These are phyloP conservation scores for Nemotelus nigrinus DNA, from an alignment of 2,888 invertebrate species.

Conservation along the genomic window DNA sequence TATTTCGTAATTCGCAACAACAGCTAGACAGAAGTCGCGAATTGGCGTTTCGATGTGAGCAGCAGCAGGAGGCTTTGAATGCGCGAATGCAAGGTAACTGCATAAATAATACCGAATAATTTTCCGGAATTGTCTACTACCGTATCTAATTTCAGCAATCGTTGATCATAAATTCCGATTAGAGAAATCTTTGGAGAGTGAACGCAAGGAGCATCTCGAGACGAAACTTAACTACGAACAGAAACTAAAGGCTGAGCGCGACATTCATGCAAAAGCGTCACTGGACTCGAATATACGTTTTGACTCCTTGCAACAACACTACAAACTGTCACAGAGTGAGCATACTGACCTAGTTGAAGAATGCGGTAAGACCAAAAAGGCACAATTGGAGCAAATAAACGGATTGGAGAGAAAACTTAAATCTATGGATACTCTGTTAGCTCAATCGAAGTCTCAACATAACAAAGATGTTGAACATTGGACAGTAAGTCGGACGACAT, in stretches of 20 bases:
- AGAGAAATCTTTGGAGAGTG: conserved; percentile 69
- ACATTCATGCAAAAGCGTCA: conserved; percentile 66
- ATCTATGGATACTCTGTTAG: conserved; percentile 65
- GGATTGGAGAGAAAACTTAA: conserved; percentile 66
- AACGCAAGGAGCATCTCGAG: conserved; percentile 68
- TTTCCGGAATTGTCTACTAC: conserved; percentile 15
- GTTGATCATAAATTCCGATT: conserved; percentile 69
- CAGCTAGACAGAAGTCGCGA: conserved; percentile 69
- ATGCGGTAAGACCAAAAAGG: conserved; percentile 65
- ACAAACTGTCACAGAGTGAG: conserved; percentile 67
- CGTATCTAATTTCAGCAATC: conserved; percentile 64
- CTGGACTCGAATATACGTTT: conserved; percentile 67
- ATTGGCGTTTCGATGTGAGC: conserved; percentile 67
- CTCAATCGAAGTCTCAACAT: conserved; percentile 61
- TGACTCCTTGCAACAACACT: conserved; percentile 68
- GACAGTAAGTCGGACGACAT: conserved; percentile 60
- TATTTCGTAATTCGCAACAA: conserved; percentile 70
- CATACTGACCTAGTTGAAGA: conserved; percentile 67
- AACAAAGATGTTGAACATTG: conserved; percentile 63
- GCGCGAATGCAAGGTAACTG: conserved; percentile 69
- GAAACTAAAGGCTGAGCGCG: conserved; percentile 66
- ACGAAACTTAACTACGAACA: conserved; percentile 66
- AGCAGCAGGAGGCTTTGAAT: conserved; percentile 70
- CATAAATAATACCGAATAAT: neutral
- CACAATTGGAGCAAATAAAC: conserved; percentile 66